Conservation (phyloP, 2,888 invertebrate species). For the Parnassius mnemosyne region DNA sequence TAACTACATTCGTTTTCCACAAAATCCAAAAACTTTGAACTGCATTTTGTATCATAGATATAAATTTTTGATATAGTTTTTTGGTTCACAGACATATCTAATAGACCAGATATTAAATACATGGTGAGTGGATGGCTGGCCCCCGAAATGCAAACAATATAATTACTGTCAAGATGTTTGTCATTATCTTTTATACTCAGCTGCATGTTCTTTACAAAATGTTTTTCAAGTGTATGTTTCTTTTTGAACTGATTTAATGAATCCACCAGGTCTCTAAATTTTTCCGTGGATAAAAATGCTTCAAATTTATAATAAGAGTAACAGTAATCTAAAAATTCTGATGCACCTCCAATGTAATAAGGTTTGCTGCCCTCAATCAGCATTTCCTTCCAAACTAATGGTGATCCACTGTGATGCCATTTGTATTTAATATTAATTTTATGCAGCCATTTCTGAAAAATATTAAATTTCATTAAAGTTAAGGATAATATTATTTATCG, state of each 20-base stretch:
- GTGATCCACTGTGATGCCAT: conserved; percentile 79
- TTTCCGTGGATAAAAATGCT: conserved; percentile 50
- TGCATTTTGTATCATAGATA: conserved; percentile 52
- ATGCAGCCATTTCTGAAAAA: conserved; percentile 66
- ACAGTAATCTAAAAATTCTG: conserved; percentile 82
- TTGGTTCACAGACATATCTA: conserved; percentile 45
- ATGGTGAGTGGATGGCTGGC: conserved; percentile 53
- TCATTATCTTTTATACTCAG: conserved; percentile 21
- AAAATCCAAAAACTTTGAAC: conserved; percentile 47
- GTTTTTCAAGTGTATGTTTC: conserved; percentile 40
- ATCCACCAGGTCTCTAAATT: conserved; percentile 48
- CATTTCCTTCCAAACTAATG: conserved; percentile 83
- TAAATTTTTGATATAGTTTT: conserved; percentile 57
- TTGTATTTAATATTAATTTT: conserved; percentile 72
- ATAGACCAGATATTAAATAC: conserved; percentile 58
- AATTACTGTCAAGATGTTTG: conserved; percentile 35
- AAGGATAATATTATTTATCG: neutral
- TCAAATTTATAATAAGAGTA: conserved; percentile 80
- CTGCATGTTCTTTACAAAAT: conserved; percentile 27
- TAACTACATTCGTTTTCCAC: conserved; percentile 61
- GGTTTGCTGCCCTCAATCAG: conserved; percentile 76
- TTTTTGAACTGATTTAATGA: conserved; percentile 52
- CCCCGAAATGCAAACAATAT: conserved; percentile 59
- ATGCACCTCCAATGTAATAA: conserved; percentile 79
- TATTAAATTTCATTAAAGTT: neutral